Evolutionary conservation across 2,797 vertebrate genomes (phyloP), one percentile per base, ranked within the genome.

Genomic region (Psittacula echo): DNA sequence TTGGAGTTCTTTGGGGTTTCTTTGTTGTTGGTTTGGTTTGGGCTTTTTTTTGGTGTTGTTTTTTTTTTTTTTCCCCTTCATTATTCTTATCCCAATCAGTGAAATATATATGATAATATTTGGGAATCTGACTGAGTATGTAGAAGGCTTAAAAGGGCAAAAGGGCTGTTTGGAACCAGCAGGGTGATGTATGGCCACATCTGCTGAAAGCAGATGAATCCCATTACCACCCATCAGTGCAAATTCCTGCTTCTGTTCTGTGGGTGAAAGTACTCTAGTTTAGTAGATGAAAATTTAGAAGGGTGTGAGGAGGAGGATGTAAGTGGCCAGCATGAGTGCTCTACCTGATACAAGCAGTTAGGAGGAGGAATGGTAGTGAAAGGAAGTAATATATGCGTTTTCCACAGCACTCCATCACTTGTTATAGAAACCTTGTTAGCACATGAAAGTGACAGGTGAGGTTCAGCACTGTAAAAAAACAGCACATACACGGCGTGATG

Each of bases 361-460:
- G 81, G 22, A 80, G 79, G 44, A 91, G 41, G 76, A 91, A 75
- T 94, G 82, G 91, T 77, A 94, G 67, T 24, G 44, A 79, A 92
- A 74, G 37, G 29, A 81, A 78, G 42, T 90, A 94, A 93, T 89
- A 48, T 72, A 74, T 85, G 37, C 22, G 3, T 65, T 68, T 93
- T 92, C 74, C 82, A 58, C 81, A 79, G 81, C 45, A 62, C 42
- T 93, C 47, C 1, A 20, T 66, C 1, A 7, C 90, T 96, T 95
- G 81, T 95, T 96, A 86, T 82, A 70, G 93, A 94, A 96, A 89
- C 76, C 76, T 90, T 92, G 65, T 90, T 94, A 94, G 88, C 73
- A 93, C 87, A 96, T 92, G 64, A 95, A 96, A 94, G 82, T 92
- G 93, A 93, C 76, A 93, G 67, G 86, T 94, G 85, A 96, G 68